These are phyloP conservation scores for Clarias platycephalus DNA, from an alignment of 2,797 vertebrate genomes.

Conservation along the genomic window DNA sequence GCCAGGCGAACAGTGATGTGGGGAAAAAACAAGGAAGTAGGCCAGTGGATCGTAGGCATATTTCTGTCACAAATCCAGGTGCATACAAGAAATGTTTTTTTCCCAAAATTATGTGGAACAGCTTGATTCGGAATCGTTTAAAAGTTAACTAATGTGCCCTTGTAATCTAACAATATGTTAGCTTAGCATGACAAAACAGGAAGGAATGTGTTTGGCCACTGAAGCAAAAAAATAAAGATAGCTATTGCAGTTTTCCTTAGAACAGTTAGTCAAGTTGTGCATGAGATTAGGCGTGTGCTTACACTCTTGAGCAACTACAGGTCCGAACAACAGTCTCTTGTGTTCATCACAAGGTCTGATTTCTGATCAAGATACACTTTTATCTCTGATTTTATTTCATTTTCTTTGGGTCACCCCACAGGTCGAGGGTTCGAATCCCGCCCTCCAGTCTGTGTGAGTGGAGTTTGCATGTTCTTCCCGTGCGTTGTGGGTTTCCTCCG, in stretches of 20 bases:
- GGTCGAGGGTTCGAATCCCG: too few species aligned
- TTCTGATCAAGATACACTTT: background rate
- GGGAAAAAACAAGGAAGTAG: slow-evolving; percentile 41
- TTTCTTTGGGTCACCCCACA: background rate
- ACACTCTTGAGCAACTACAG: background rate
- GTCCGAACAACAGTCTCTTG: background rate
- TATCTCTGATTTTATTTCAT: background rate
- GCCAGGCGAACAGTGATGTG: slow-evolving; percentile 32
- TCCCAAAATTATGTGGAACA: slow-evolving; percentile 1
- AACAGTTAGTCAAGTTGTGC: background rate
- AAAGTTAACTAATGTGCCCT: background rate
- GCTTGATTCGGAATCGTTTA: slow-evolving; percentile 2
- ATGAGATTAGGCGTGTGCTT: background rate
- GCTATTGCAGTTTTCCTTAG: background rate
- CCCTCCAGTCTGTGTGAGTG: too few species aligned
- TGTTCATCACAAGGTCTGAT: background rate
- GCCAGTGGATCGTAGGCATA: slow-evolving; percentile 39
- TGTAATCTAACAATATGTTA: background rate
- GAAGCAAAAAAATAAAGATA: too few species aligned
- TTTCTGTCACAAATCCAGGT: slow-evolving; percentile 7
- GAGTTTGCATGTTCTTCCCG: too few species aligned
- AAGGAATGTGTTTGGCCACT: background rate
- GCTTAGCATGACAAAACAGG: background rate
- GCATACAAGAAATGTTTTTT: background rate
- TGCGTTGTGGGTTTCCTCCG: too few species aligned